These are phyloP conservation scores for Echinarachnius parma DNA, from an alignment of 53 echinoderm and acorn worm species.

Conservation along the genomic window DNA sequence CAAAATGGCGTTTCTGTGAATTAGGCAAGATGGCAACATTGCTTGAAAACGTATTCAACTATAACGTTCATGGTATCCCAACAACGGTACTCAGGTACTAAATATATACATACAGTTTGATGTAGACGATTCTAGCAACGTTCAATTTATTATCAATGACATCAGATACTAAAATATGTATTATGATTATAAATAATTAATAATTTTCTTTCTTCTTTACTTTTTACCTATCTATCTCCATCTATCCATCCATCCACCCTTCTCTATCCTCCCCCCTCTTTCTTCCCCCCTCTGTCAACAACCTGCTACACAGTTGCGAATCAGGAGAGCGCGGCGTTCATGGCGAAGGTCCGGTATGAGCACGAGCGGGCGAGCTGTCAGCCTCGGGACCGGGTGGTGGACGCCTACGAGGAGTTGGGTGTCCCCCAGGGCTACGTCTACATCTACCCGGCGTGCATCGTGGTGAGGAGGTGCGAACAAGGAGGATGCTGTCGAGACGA, in stretches of 20 bases:
- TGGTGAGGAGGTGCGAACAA: constrained; percentile 71
- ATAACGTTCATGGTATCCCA: too few species aligned
- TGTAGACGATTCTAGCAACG: too few species aligned
- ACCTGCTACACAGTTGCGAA: too few species aligned
- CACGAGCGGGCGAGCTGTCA: constrained; percentile 63
- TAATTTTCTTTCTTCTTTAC: not conserved
- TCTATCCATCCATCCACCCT: not conserved
- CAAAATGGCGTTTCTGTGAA: too few species aligned
- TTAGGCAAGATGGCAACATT: too few species aligned
- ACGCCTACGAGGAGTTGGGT: constrained; percentile 70
- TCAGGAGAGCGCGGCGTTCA: not conserved
- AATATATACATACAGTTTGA: too few species aligned
- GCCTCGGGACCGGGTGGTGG: constrained; percentile 81
- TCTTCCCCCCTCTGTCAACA: not conserved
- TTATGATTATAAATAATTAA: not conserved
- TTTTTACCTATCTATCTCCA: not conserved
- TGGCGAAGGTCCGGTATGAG: constrained; percentile 49
- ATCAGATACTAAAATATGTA: not conserved
- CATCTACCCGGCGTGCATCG: constrained; percentile 77
- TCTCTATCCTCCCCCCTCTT: not conserved
- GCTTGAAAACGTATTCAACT: too few species aligned
- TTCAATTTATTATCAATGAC: too few species aligned
- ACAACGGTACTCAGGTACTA: too few species aligned
- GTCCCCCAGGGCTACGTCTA: constrained; percentile 66
- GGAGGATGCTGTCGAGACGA: constrained; percentile 88